These are phyloP conservation scores for Drosophila longiperda DNA, from an alignment of 2,888 invertebrate species.

Conservation along the genomic window DNA sequence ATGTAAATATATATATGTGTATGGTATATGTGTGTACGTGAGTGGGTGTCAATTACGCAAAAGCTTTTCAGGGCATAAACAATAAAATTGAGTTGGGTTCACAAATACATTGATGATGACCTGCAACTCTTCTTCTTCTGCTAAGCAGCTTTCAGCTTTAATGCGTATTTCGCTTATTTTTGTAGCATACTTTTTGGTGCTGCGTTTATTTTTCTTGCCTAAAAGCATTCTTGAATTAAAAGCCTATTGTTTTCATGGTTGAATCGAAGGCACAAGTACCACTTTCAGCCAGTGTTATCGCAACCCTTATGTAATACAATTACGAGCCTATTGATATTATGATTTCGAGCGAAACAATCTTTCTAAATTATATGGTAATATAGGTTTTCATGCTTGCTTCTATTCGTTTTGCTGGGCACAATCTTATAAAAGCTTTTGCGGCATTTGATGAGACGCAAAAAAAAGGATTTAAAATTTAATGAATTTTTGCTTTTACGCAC, in stretches of 20 bases:
- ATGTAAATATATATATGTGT: not conserved
- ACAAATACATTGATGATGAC: slow-evolving; percentile 3
- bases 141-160: not conserved
- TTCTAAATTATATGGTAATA: slow-evolving; percentile 4
- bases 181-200: not conserved
- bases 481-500: slow-evolving; percentile 65
- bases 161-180: not conserved
- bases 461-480: slow-evolving; percentile 71
- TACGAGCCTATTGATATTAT: slow-evolving; percentile 25
- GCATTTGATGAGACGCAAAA: slow-evolving; percentile 46
- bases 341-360: slow-evolving; percentile 14
- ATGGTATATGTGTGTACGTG: slow-evolving; percentile 12
- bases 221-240: no score
- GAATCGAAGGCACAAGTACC: no score
- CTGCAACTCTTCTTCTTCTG: not conserved
- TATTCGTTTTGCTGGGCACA: slow-evolving; percentile 17
- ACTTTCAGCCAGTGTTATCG: not conserved
- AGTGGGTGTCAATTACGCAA: slow-evolving; percentile 61
- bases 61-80: slow-evolving; percentile 38
- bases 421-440: slow-evolving; percentile 51
- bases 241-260: no score
- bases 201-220: no score
- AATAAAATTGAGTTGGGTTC: slow-evolving; percentile 4
- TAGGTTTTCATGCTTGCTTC: not conserved
- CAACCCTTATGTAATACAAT: slow-evolving; percentile 13